These are phyloP conservation scores for Acleris laterana DNA, from an alignment of 2,888 invertebrate species.

Conservation along the genomic window DNA sequence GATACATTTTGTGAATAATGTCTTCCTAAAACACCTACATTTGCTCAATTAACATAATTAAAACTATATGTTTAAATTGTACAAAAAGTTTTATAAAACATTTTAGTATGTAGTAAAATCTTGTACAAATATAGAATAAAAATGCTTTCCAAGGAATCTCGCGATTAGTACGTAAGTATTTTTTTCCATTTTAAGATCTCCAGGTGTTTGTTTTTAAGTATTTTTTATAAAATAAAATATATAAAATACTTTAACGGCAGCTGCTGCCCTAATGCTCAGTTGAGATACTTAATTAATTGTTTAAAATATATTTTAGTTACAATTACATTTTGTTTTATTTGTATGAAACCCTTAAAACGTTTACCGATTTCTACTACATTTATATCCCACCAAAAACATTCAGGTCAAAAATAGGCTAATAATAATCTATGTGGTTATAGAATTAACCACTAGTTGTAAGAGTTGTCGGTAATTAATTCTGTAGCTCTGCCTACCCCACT, in stretches of 20 bases:
- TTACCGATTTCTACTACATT: too few relatives aligned
- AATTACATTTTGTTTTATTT: slow-evolving; percentile 6
- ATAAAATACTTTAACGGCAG: slow-evolving; percentile 54
- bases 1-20: slow-evolving; percentile 28
- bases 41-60: slow-evolving; percentile 64
- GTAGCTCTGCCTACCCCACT: too few relatives aligned
- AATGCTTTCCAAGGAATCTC: slow-evolving; percentile 84
- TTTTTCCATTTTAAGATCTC: slow-evolving; percentile 77
- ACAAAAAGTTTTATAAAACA: slow-evolving; percentile 14
- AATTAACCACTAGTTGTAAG: too few relatives aligned
- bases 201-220: slow-evolving; percentile 52
- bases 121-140: slow-evolving; percentile 54
- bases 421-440: too few relatives aligned
- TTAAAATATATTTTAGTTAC: slow-evolving; percentile 32
- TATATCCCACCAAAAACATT: too few relatives aligned
- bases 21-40: slow-evolving; percentile 66
- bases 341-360: too few relatives aligned
- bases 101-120: slow-evolving; percentile 33
- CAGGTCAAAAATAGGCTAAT: too few relatives aligned
- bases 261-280: slow-evolving; percentile 53
- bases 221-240: slow-evolving; percentile 32
- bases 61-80: slow-evolving; percentile 22
- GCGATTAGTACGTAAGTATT: slow-evolving; percentile 54
- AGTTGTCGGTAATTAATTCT: too few relatives aligned
- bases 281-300: slow-evolving; percentile 26